Evolutionary conservation across 2,797 vertebrate species (phyloP).

Genomic region (Phaenicophaeus curvirostris): DNA sequence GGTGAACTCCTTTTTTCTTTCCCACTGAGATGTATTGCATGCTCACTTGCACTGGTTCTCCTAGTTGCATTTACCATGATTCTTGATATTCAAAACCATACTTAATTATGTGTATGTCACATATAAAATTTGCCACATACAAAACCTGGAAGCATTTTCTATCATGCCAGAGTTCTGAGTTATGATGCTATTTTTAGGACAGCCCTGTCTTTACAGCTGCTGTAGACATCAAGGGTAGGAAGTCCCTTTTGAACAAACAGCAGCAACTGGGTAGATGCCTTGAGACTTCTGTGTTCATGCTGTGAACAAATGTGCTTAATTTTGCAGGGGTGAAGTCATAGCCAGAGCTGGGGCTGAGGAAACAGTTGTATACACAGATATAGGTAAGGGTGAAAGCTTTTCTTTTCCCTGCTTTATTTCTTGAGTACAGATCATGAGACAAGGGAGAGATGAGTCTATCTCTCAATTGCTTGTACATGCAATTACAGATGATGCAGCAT

Average conservation of each 20-base stretch:
- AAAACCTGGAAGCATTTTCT: not conserved
- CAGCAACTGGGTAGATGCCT: slow-evolving; percentile 11
- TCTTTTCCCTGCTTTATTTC: not conserved
- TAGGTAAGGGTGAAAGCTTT: slow-evolving; percentile 81
- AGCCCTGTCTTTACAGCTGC: not conserved
- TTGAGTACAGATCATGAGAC: not conserved
- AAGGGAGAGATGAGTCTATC: not conserved
- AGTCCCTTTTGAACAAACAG: not conserved
- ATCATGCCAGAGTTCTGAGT: not conserved
- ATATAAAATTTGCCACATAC: not conserved
- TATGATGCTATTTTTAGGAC: not conserved
- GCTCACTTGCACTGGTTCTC: not conserved
- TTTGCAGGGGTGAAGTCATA: slow-evolving; percentile 92
- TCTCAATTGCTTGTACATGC: not conserved
- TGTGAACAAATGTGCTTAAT: slow-evolving; percentile 35
- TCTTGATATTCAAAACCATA: not conserved
- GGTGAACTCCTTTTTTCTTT: not conserved
- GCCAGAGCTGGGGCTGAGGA: slow-evolving; percentile 88
- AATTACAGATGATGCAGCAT: not conserved
- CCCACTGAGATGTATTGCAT: not conserved
- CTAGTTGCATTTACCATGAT: not conserved
- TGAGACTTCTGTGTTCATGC: not conserved
- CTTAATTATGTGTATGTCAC: not conserved
- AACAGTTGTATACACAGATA: slow-evolving; percentile 86
- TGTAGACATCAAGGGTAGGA: not conserved